These are phyloP conservation scores for Epinephelus moara DNA, from an alignment of 2,113 vertebrate species.

Conservation along the genomic window DNA sequence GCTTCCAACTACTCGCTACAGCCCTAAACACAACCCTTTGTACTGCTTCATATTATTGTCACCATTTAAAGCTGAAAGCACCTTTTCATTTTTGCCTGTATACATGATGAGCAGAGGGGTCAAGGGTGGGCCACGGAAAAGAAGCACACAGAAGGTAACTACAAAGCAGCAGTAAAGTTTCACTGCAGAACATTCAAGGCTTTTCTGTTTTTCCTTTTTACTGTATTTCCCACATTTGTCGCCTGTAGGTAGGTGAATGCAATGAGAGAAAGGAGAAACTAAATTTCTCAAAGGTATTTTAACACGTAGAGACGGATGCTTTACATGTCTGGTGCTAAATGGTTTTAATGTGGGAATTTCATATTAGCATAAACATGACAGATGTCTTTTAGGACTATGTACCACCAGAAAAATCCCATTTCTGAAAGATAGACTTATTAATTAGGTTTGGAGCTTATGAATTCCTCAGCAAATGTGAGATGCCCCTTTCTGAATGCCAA, in stretches of 20 bases:
- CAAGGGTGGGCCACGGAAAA: background rate
- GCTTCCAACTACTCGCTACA: no score
- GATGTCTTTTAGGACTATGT: conserved; percentile 3
- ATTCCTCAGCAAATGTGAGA: conserved; percentile 13
- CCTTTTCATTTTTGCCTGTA: background rate
- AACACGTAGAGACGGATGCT: background rate
- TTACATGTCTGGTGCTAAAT: background rate
- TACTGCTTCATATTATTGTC: background rate
- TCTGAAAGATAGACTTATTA: conserved; percentile 33
- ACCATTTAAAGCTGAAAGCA: background rate
- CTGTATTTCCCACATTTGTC: background rate
- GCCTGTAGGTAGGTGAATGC: conserved; percentile 19
- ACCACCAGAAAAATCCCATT: conserved; percentile 2
- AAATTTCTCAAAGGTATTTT: conserved; percentile 8
- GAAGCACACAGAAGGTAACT: background rate
- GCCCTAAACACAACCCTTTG: no score
- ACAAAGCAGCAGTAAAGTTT: conserved; percentile 29
- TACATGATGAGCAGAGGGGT: background rate
- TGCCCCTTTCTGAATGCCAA: conserved; percentile 20
- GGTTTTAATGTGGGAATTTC: conserved; percentile 3
- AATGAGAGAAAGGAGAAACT: conserved; percentile 1
- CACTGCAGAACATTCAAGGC: conserved; percentile 11
- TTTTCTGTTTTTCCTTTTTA: background rate
- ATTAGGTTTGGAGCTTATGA: conserved; percentile 42
- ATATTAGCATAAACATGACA: conserved; percentile 19